Conservation (phyloP, 2,888 invertebrate genomes). For the Mamestra brassicae region DNA sequence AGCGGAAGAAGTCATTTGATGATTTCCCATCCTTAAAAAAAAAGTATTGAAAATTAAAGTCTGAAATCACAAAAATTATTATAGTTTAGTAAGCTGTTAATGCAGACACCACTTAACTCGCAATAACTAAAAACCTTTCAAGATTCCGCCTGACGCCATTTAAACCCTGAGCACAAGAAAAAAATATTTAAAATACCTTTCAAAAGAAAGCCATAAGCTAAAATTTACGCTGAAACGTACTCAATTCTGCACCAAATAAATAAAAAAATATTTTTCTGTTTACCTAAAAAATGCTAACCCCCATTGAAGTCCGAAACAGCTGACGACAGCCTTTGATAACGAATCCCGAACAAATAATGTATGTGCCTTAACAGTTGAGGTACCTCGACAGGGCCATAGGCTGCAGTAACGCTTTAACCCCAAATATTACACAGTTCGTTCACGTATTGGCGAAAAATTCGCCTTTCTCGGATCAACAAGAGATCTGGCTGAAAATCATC, state of each 20-base stretch:
- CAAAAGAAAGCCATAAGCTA: background rate
- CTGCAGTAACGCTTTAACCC: slow-evolving; percentile 66
- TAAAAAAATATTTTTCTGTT: slow-evolving; percentile 12
- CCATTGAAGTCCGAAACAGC: slow-evolving; percentile 26
- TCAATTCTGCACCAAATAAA: slow-evolving; percentile 8
- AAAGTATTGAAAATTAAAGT: background rate
- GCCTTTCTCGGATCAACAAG: slow-evolving; percentile 88
- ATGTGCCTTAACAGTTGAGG: slow-evolving; percentile 57
- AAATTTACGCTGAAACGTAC: slow-evolving; percentile 15
- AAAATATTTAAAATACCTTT: background rate
- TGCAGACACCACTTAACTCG: background rate
- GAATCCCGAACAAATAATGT: slow-evolving; percentile 72
- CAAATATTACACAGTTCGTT: slow-evolving; percentile 80
- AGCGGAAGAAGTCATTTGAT: too few species aligned
- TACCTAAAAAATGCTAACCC: slow-evolving; percentile 31
- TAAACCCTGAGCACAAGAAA: background rate
- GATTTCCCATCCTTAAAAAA: too few species aligned
- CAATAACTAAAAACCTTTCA: background rate
- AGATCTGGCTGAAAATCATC: slow-evolving; percentile 87
- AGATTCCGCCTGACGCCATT: background rate
- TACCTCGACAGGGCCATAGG: slow-evolving; percentile 70
- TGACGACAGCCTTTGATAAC: slow-evolving; percentile 59
- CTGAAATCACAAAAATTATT: background rate
- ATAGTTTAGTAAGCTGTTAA: background rate
- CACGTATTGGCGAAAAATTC: slow-evolving; percentile 87